These are phyloP conservation scores for Amaurobius ferox DNA, from an alignment of 2,888 invertebrate species.

Conservation along the genomic window DNA sequence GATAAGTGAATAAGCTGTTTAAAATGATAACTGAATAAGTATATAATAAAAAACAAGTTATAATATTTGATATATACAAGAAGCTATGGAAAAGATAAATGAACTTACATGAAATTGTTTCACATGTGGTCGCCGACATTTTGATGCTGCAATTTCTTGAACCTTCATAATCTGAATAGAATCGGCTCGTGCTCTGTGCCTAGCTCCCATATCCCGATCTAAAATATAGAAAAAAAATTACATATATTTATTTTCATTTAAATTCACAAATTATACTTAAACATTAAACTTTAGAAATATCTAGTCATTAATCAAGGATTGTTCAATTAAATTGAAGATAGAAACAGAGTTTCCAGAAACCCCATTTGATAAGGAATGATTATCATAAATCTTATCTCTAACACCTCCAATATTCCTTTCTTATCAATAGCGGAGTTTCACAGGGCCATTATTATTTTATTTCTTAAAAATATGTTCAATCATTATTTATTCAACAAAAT, in stretches of 20 bases:
- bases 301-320: background rate
- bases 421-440: too few species aligned
- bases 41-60: too few species aligned
- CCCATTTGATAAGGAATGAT: background rate
- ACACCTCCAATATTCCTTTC: too few species aligned
- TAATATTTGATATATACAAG: too few species aligned
- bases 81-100: background rate
- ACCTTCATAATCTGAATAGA: constrained; percentile 99
- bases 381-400: too few species aligned
- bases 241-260: too few species aligned
- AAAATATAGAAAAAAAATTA: constrained; percentile 20
- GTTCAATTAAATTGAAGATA: background rate
- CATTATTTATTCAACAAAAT: too few species aligned
- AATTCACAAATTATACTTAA: too few species aligned
- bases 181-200: constrained; percentile 98
- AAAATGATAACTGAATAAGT: too few species aligned
- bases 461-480: too few species aligned
- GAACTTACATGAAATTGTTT: constrained; percentile 95
- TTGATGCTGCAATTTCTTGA: constrained; percentile 90
- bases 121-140: constrained; percentile 94
- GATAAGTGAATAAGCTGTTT: too few species aligned
- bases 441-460: too few species aligned
- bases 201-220: constrained; percentile 97
- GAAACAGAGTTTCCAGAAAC: background rate
- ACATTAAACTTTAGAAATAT: background rate